Percentiles rank a stretch among this genome's conserved stretches.
These are phyloP conservation scores for Cerceris ruficornis DNA, from an alignment of 2,888 invertebrate species.

Conservation along the genomic window DNA sequence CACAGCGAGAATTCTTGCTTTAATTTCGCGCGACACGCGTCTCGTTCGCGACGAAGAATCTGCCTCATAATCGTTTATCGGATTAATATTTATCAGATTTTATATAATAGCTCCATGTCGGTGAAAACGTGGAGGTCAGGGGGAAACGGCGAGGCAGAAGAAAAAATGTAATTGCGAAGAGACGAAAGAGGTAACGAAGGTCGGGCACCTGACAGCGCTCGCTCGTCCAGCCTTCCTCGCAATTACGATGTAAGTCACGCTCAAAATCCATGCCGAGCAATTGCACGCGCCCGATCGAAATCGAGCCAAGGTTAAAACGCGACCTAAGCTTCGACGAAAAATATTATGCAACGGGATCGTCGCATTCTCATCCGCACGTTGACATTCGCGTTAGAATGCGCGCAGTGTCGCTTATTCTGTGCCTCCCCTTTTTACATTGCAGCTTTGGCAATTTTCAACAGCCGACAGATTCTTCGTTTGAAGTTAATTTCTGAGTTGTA, in stretches of 20 bases:
- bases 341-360: conserved; percentile 4
- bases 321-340: conserved; percentile 10
- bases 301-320: conserved; percentile 48
- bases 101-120: too few species aligned
- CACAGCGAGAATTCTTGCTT: too few species aligned
- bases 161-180: conserved; percentile 21
- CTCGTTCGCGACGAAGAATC: too few species aligned
- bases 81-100: too few species aligned
- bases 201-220: conserved; percentile 14
- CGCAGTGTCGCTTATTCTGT: too few species aligned
- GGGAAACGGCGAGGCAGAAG: not conserved
- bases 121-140: too few species aligned
- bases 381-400: too few species aligned
- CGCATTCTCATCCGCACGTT: not conserved
- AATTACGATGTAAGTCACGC: conserved; percentile 42
- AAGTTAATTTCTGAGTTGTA: too few species aligned
- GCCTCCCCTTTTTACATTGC: too few species aligned
- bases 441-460: too few species aligned
- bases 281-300: conserved; percentile 29
- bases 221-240: not conserved
- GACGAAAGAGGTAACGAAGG: conserved; percentile 17
- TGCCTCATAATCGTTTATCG: not conserved
- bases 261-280: conserved; percentile 25
- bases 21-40: too few species aligned
- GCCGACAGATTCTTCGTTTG: too few species aligned